Evolutionary conservation across 1,140 invertebrate species (phyloP).

Genomic region (Pararge aegeria): DNA sequence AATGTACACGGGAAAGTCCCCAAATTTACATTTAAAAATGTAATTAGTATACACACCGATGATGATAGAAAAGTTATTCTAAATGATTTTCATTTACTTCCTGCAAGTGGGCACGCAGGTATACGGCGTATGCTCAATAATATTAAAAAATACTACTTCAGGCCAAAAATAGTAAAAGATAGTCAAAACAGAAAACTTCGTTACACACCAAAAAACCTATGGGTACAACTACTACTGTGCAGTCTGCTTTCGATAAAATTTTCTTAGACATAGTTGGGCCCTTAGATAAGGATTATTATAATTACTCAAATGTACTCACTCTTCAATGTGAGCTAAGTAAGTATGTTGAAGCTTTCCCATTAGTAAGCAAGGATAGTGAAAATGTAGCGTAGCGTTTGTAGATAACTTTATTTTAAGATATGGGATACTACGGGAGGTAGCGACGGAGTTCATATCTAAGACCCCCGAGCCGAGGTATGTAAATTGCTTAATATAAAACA

Average conservation of each 20-base stretch:
- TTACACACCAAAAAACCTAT: slow-evolving; percentile 13
- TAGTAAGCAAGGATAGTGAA: not conserved
- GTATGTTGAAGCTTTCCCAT: slow-evolving; percentile 18
- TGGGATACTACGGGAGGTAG: slow-evolving; percentile 7
- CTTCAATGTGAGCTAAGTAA: slow-evolving; percentile 20
- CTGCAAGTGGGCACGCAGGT: slow-evolving; percentile 21
- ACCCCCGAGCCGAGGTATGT: slow-evolving; percentile 12
- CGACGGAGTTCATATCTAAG: slow-evolving; percentile 2
- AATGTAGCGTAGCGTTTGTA: slow-evolving; percentile 7
- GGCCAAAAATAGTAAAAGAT: slow-evolving; percentile 21
- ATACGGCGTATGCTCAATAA: slow-evolving; percentile 21
- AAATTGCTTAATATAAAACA: slow-evolving; percentile 15
- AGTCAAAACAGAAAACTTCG: slow-evolving; percentile 22
- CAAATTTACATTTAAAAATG: slow-evolving; percentile 13
- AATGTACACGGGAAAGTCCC: not conserved
- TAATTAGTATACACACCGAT: slow-evolving; percentile 8
- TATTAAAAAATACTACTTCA: slow-evolving; percentile 27
- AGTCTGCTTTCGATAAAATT: slow-evolving; percentile 19
- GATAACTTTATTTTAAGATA: slow-evolving; percentile 25
- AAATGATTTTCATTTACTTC: slow-evolving; percentile 27
- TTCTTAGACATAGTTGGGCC: slow-evolving; percentile 23
- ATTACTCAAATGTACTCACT: slow-evolving; percentile 15
- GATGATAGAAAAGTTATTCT: slow-evolving; percentile 21
- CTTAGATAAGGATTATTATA: slow-evolving; percentile 4
- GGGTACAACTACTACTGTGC: slow-evolving; percentile 16